Evolutionary conservation across 2,113 vertebrate species (phyloP).

Genomic region (Hyla sarda): DNA sequence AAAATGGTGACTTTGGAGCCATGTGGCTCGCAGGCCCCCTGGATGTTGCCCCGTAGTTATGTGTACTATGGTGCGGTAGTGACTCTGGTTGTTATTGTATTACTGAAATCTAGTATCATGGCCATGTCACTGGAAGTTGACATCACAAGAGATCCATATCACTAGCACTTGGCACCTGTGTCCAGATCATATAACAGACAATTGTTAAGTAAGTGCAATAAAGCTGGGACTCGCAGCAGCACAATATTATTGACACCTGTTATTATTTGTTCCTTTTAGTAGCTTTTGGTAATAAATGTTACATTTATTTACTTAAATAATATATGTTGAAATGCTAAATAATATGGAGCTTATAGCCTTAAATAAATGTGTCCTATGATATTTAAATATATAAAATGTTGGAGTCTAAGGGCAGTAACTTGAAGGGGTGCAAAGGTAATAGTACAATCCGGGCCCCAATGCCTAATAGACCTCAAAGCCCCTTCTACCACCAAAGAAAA

Average conservation of each 20-base stretch:
- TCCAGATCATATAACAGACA: not conserved
- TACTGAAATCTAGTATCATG: not conserved
- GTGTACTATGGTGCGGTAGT: not conserved
- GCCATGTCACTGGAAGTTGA: not conserved
- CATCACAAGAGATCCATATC: not conserved
- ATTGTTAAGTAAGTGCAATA: not conserved
- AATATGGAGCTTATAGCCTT: too few relatives aligned
- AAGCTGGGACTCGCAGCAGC: not conserved
- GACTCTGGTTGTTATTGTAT: not conserved
- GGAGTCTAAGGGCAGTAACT: too few relatives aligned
- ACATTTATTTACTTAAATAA: too few relatives aligned
- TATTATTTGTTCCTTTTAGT: too few relatives aligned
- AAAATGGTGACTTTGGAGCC: not conserved
- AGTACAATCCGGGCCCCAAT: too few relatives aligned
- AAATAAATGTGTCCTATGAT: too few relatives aligned
- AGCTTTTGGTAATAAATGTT: too few relatives aligned
- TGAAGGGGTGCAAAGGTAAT: too few relatives aligned
- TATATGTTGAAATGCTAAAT: too few relatives aligned
- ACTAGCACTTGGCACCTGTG: slow-evolving; percentile 11
- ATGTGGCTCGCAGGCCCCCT: not conserved
- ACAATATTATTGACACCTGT: not conserved
- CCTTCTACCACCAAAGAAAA: too few relatives aligned
- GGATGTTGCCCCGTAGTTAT: not conserved
- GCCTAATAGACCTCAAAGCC: too few relatives aligned
- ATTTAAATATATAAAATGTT: too few relatives aligned